phyloP scores from a whole-genome alignment of 2,888 invertebrate genomes.

The Caprella mutica region DNA sequence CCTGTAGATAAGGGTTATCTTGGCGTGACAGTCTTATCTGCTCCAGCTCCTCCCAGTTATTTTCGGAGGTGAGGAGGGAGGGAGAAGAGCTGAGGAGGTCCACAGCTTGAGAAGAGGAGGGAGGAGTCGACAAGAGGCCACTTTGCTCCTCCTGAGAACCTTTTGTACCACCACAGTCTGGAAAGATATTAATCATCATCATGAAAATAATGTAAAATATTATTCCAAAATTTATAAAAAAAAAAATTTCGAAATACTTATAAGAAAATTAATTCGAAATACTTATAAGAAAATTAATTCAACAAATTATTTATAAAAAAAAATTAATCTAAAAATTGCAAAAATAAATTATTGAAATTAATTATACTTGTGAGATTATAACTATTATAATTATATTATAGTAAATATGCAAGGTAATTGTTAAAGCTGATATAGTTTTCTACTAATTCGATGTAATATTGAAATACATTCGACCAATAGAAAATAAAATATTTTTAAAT shows the following conservation, averaged over 20 bases:
- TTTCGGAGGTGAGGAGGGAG: slow-evolving; percentile 2
- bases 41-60: slow-evolving; percentile 59
- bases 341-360: background rate
- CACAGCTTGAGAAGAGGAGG: background rate
- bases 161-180: background rate
- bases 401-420: too few species aligned
- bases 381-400: background rate
- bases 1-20: slow-evolving; percentile 73
- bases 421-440: too few species aligned
- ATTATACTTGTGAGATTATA: background rate
- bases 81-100: background rate
- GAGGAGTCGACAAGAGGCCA: background rate
- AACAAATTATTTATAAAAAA: background rate
- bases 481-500: too few species aligned
- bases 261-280: background rate
- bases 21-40: slow-evolving; percentile 65
- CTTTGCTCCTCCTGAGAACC: background rate
- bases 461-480: too few species aligned
- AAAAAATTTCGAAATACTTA: background rate
- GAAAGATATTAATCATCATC: background rate
- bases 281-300: background rate
- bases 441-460: too few species aligned
- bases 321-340: background rate
- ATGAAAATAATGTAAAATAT: background rate
- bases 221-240: too few species aligned